Conservation (phyloP, 2,888 invertebrate species). For the Autographa gamma region DNA sequence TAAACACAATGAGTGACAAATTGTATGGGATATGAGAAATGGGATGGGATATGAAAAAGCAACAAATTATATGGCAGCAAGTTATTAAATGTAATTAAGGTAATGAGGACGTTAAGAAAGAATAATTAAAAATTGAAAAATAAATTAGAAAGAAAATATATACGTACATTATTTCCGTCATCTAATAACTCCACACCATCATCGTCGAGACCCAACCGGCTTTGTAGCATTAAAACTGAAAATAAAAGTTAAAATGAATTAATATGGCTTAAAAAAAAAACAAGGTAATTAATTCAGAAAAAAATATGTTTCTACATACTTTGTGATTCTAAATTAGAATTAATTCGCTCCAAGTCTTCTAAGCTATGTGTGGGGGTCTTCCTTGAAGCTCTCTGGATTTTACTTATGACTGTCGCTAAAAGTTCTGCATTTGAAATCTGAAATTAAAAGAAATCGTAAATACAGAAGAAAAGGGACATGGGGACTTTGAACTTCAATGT, state of each 20-base stretch:
- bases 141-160: too few species aligned
- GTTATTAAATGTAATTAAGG: too few species aligned
- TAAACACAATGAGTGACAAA: too few species aligned
- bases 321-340: slow-evolving; percentile 62
- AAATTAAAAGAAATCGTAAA: slow-evolving; percentile 8
- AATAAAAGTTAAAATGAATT: slow-evolving; percentile 13
- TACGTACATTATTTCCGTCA: slow-evolving; percentile 20
- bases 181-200: slow-evolving; percentile 21
- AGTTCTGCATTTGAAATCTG: slow-evolving; percentile 61
- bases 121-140: too few species aligned
- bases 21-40: too few species aligned
- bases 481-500: not conserved
- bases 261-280: not conserved
- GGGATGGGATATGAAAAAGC: too few species aligned
- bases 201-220: slow-evolving; percentile 33
- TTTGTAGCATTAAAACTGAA: slow-evolving; percentile 51
- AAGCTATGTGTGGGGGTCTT: slow-evolving; percentile 47
- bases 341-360: slow-evolving; percentile 57
- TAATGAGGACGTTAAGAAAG: too few species aligned
- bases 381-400: slow-evolving; percentile 53
- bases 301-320: slow-evolving; percentile 52
- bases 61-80: too few species aligned
- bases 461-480: not conserved
- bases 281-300: too few species aligned
- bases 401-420: slow-evolving; percentile 62